Conservation (phyloP, 2,113 vertebrate genomes). For the Mastomys natalensis region DNA sequence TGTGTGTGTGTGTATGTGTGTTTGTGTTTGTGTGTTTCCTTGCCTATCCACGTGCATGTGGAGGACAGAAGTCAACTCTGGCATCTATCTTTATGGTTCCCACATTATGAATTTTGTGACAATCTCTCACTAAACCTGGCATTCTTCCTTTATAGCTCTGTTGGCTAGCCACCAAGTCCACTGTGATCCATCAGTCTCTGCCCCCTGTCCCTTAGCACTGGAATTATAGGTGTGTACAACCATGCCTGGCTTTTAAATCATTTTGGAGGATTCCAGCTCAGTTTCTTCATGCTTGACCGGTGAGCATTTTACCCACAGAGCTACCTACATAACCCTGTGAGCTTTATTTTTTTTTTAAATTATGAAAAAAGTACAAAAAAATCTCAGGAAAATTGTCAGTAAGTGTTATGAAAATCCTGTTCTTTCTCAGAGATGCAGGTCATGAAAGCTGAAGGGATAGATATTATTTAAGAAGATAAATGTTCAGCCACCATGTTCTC, state of each 20-base stretch:
- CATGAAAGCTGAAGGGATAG: slow-evolving; percentile 15
- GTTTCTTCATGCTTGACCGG: not conserved
- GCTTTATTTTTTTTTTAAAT: slow-evolving; percentile 19
- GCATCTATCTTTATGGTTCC: not conserved
- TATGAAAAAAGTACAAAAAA: slow-evolving; percentile 48
- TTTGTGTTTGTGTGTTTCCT: no score
- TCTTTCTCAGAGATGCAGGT: not conserved
- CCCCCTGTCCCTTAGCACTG: not conserved
- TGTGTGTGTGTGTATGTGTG: not conserved
- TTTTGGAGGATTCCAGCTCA: not conserved
- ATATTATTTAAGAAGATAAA: slow-evolving; percentile 24
- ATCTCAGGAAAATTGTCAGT: slow-evolving; percentile 17
- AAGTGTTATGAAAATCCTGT: slow-evolving; percentile 30
- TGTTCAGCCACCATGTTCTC: slow-evolving; percentile 1
- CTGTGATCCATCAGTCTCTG: not conserved
- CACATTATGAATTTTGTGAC: not conserved
- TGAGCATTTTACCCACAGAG: not conserved
- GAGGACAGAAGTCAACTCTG: not conserved
- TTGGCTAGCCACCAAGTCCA: not conserved
- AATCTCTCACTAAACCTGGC: not conserved
- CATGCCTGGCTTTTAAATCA: not conserved
- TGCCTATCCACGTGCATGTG: not conserved
- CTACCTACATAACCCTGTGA: not conserved
- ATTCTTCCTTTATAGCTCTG: not conserved
- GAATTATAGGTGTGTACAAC: no score